phyloP scores from a whole-genome alignment of 2,797 vertebrate species.

The Strix occidentalis region DNA sequence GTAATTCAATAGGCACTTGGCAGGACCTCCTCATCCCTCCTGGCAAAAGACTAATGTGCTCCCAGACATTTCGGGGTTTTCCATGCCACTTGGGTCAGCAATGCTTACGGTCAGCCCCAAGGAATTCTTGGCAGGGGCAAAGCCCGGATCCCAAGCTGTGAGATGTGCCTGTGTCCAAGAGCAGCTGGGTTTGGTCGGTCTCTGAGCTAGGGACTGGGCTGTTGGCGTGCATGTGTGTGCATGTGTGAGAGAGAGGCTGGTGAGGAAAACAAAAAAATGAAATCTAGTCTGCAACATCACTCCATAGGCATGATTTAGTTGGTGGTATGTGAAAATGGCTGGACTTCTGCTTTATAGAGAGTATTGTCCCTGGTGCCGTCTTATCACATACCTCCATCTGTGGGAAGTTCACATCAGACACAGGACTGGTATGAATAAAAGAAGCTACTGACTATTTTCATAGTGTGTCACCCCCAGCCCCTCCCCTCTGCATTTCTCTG shows the following conservation, averaged over 20 bases:
- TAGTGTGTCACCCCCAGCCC: not conserved
- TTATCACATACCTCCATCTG: not conserved
- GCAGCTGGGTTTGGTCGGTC: conserved; percentile 8
- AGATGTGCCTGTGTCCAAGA: not conserved
- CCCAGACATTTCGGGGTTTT: not conserved
- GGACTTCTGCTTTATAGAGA: not conserved
- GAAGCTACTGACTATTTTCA: not conserved
- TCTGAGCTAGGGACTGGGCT: not conserved
- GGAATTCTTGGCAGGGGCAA: conserved; percentile 39
- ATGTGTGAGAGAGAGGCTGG: not conserved
- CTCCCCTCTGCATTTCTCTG: not conserved
- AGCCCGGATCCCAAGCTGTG: not conserved
- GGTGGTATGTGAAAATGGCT: not conserved
- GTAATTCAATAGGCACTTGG: not conserved
- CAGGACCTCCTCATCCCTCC: not conserved
- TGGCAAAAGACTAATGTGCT: not conserved
- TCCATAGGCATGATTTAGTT: not conserved
- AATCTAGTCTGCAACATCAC: not conserved
- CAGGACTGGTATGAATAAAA: not conserved
- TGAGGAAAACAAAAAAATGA: not conserved
- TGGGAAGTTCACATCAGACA: not conserved
- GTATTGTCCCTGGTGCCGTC: not conserved
- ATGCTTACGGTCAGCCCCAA: not conserved
- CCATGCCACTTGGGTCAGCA: not conserved
- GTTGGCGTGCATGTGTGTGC: not conserved